These are phyloP conservation scores for Bergia puertoricense DNA, from an alignment of 92 coral and sea anemone genomes.

Conservation along the genomic window DNA sequence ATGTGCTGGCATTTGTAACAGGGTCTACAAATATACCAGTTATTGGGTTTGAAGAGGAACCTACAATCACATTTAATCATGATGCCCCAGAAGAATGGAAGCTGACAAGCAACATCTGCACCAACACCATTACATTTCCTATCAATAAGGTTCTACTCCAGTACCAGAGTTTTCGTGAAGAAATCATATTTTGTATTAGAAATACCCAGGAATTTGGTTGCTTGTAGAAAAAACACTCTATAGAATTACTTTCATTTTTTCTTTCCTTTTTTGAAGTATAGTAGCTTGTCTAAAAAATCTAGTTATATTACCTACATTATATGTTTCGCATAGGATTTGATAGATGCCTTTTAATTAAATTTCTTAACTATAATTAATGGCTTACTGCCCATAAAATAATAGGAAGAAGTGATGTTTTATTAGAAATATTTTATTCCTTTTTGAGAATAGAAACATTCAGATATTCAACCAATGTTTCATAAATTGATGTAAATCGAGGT, in stretches of 20 bases:
- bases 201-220: no score
- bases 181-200: not conserved
- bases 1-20: slow-evolving; percentile 30
- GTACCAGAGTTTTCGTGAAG: slow-evolving; percentile 20
- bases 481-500: not conserved
- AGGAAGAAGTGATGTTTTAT: not conserved
- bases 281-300: no score
- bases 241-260: no score
- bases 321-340: no score
- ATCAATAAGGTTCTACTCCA: slow-evolving; percentile 20
- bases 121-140: slow-evolving; percentile 14
- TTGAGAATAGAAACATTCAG: not conserved
- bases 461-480: not conserved
- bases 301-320: no score
- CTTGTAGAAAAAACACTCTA: no score
- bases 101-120: slow-evolving; percentile 30
- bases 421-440: no score
- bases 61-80: slow-evolving; percentile 18
- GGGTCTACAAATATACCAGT: slow-evolving; percentile 22
- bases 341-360: no score
- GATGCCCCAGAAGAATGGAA: slow-evolving; percentile 4
- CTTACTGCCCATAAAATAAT: no score
- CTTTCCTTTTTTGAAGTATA: no score
- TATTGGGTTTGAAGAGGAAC: slow-evolving; percentile 5
- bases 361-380: no score